Base-by-base conservation (phyloP, 1,140 invertebrate genomes). In the Palaemon carinicauda region DNA sequence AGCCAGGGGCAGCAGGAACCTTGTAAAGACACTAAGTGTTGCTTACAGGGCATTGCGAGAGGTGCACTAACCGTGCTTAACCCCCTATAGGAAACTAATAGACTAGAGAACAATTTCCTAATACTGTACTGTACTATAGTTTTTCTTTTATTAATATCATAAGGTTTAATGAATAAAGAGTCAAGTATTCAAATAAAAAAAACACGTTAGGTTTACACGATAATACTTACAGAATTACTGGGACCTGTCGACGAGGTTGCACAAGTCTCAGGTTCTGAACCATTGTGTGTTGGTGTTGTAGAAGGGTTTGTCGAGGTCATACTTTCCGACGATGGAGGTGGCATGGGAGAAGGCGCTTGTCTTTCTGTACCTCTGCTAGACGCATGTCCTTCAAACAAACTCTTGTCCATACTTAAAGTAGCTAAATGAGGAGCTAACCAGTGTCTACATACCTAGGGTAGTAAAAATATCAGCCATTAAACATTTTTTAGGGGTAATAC, bases 371-470 rank as follows among this genome's bases (percentile, higher is more conserved):
- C 81, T 84, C 90, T 90, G 29, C 83, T 89, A 19, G 86, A 69
- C 19, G 86, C 88, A 24, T 50, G 84, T 24, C 73, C 93, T 91
- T 97, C 96, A 41, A 97, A 93, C 77, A 98, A 91, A 78, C 95
- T 95, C 83, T 95, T 94, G 91, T 98, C 96, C 90, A 96, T 93
- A 65, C 95, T 95, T 88, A 97, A 94, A 89, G 95, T 94, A 21
- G 95, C 94, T 65, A 98, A 92, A 92, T 96, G 95, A 1, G 97
- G 97, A 17, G 95, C 96, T 89, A 97, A 91, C 89, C 94, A 94
- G 91, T 96, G 93, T 88, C 96, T 93, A 90, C 95, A 95, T 24
- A 94, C 93, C 93, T 93, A 51, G 24, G 4, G 10, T 12, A 50
- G 41, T 29, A 56, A 21, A 51, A 77, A 29, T 12, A n/a, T 21